phyloP scores from a whole-genome alignment of 2,888 invertebrate species.

The Allolobophora icterica region DNA sequence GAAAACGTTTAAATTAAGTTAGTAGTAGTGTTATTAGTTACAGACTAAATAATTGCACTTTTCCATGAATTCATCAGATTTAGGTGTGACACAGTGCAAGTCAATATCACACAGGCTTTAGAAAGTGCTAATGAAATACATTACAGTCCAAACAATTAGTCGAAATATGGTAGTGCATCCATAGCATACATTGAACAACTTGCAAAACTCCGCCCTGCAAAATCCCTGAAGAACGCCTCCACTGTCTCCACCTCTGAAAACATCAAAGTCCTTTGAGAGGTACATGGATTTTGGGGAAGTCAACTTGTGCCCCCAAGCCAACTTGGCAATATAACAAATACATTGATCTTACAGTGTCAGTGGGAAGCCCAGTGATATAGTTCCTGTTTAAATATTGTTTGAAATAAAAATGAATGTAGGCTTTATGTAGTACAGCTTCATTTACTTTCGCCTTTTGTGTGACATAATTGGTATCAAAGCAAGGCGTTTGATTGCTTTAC shows the following conservation, averaged over 20 bases:
- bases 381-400: background rate
- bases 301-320: background rate
- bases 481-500: background rate
- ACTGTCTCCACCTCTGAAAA: background rate
- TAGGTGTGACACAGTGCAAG: background rate
- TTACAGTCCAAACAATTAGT: too few species aligned
- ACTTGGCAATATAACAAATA: background rate
- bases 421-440: background rate
- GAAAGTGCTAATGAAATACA: background rate
- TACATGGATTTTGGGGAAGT: background rate
- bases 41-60: too few species aligned
- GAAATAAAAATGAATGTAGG: too few species aligned
- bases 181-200: background rate
- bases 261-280: background rate
- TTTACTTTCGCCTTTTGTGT: background rate
- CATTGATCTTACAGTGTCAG: background rate
- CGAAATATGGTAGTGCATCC: too few species aligned
- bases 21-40: background rate
- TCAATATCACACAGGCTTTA: too few species aligned
- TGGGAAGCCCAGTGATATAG: too few species aligned
- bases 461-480: too few species aligned
- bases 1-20: background rate
- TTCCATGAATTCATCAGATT: background rate
- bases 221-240: background rate
- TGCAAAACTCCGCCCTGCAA: background rate